These are phyloP conservation scores for Monopis laevigella DNA, from an alignment of 2,888 invertebrate species.

Conservation along the genomic window DNA sequence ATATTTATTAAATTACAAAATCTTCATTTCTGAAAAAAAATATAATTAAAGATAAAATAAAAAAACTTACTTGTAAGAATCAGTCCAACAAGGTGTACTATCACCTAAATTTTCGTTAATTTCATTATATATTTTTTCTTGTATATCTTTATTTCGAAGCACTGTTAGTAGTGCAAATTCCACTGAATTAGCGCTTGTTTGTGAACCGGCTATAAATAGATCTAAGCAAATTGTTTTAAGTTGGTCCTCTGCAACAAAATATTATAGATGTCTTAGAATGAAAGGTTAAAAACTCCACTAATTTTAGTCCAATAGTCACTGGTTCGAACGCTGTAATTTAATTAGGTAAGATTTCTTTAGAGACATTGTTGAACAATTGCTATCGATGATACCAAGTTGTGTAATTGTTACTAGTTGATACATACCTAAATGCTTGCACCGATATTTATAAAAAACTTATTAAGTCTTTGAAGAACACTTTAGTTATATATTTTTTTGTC, in stretches of 20 bases:
- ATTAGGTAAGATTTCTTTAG: no score
- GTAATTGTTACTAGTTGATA: no score
- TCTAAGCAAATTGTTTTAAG: slow-evolving; percentile 69
- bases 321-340: no score
- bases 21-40: no score
- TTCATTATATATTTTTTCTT: slow-evolving; percentile 69
- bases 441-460: no score
- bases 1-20: no score
- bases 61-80: slow-evolving; percentile 34
- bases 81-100: slow-evolving; percentile 38
- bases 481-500: no score
- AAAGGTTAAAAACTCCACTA: background rate
- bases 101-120: slow-evolving; percentile 64
- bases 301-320: no score
- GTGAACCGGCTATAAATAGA: slow-evolving; percentile 76
- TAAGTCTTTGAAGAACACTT: no score
- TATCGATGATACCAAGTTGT: no score
- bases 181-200: slow-evolving; percentile 74
- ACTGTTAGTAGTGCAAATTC: slow-evolving; percentile 68
- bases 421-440: no score
- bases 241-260: slow-evolving; percentile 42
- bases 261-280: slow-evolving; percentile 14
- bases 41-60: background rate
- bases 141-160: slow-evolving; percentile 63
- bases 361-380: no score